phyloP scores from a whole-genome alignment of 1,140 invertebrate genomes.

The Euwallacea similis region DNA sequence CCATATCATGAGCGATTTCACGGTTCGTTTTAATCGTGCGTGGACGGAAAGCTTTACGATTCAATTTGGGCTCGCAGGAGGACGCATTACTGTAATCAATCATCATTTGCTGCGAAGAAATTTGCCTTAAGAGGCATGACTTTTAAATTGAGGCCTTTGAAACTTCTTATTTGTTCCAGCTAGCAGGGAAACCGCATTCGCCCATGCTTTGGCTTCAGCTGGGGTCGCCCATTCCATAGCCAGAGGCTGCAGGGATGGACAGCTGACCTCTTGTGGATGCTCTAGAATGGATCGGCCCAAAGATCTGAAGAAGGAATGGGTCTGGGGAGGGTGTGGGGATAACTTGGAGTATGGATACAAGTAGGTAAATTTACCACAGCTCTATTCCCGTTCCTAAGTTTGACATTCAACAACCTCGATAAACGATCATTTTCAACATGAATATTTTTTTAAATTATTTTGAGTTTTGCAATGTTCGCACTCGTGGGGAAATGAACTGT shows the following conservation, averaged over 20 bases:
- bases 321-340: constrained; percentile 97
- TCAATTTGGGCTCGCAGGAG: background rate
- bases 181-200: constrained; percentile 88
- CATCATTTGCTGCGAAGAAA: background rate
- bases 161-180: constrained; percentile 59
- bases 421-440: no score
- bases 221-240: constrained; percentile 86
- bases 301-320: constrained; percentile 84
- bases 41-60: background rate
- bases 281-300: constrained; percentile 75
- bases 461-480: no score
- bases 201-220: constrained; percentile 84
- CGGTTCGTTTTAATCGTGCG: constrained; percentile 5
- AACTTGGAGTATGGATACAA: constrained; percentile 95
- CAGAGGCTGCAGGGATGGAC: constrained; percentile 85
- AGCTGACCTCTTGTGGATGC: constrained; percentile 86
- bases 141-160: background rate
- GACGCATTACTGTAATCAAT: no score
- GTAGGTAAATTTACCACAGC: constrained; percentile 58
- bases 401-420: background rate
- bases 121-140: background rate
- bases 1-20: constrained; percentile 7
- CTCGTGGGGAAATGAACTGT: no score
- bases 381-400: background rate
- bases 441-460: no score